A percentile compares a stretch with the other conserved stretches of the same genome.
Evolutionary conservation across 2,113 vertebrate genomes (phyloP).

Genomic region (Eretmodus cyanostictus): DNA sequence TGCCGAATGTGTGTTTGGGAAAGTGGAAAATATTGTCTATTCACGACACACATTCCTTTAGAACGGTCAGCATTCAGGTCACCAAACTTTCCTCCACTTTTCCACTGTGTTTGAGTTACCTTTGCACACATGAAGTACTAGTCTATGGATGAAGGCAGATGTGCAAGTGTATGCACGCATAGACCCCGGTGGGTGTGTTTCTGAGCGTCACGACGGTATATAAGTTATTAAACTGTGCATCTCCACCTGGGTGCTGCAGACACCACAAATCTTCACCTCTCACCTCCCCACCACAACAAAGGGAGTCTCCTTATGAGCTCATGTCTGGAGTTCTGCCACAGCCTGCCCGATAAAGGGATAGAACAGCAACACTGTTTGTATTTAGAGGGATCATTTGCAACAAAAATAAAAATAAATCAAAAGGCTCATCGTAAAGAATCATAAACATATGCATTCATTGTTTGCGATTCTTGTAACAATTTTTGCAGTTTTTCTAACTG

Average conservation of each 20-base stretch:
- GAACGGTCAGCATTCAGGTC: background rate
- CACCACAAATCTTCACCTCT: constrained; percentile 6
- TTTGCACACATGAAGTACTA: background rate
- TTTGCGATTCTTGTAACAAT: background rate
- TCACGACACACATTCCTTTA: background rate
- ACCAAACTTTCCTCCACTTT: background rate
- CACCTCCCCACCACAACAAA: background rate
- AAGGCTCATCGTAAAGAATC: background rate
- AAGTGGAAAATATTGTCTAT: background rate
- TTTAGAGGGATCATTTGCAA: background rate
- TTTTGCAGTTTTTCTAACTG: background rate
- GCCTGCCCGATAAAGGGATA: background rate
- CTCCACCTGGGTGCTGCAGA: constrained; percentile 14
- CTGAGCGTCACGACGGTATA: background rate
- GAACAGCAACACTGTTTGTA: background rate
- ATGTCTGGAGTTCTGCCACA: constrained; percentile 33
- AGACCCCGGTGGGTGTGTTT: background rate
- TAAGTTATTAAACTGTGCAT: background rate
- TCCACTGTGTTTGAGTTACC: background rate
- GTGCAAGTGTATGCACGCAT: constrained; percentile 3
- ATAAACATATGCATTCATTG: background rate
- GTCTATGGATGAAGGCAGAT: background rate
- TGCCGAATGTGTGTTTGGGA: background rate
- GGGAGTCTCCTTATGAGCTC: constrained; percentile 49
- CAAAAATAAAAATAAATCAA: background rate